These are phyloP conservation scores for Glaucopsyche alexis DNA, from an alignment of 2,888 invertebrate genomes.

Conservation along the genomic window DNA sequence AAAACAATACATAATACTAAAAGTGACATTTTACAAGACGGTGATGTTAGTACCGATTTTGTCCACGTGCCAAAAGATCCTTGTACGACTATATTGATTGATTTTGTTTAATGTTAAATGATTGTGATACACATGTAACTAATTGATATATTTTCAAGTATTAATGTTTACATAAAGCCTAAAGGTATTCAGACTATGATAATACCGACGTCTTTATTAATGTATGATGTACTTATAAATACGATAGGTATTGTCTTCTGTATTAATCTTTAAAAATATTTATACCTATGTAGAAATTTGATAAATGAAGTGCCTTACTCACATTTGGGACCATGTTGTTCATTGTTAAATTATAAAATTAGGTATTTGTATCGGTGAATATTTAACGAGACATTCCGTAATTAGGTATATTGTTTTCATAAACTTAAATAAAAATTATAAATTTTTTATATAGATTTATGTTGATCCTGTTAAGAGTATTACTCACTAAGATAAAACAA, in stretches of 20 bases:
- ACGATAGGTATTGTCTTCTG: slow-evolving; percentile 33
- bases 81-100: too few species aligned
- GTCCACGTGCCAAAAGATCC: too few species aligned
- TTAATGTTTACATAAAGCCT: background rate
- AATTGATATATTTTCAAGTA: slow-evolving; percentile 12
- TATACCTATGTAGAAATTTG: slow-evolving; percentile 1
- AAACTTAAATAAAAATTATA: slow-evolving; percentile 57
- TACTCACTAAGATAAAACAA: slow-evolving; percentile 62
- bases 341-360: slow-evolving; percentile 34
- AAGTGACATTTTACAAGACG: too few species aligned
- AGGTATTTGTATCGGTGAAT: slow-evolving; percentile 40
- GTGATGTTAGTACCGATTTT: too few species aligned
- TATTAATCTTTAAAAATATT: slow-evolving; percentile 9
- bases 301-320: slow-evolving; percentile 52
- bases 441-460: slow-evolving; percentile 61
- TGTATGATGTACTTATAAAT: slow-evolving; percentile 56
- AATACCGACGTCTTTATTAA: slow-evolving; percentile 31
- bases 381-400: slow-evolving; percentile 72
- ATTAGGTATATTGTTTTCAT: slow-evolving; percentile 52
- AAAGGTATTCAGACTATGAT: background rate
- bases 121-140: background rate
- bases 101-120: background rate
- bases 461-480: slow-evolving; percentile 73
- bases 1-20: too few species aligned
- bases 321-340: slow-evolving; percentile 66